Base-by-base conservation (phyloP, 2,113 vertebrate species). In the Calidris pugnax region DNA sequence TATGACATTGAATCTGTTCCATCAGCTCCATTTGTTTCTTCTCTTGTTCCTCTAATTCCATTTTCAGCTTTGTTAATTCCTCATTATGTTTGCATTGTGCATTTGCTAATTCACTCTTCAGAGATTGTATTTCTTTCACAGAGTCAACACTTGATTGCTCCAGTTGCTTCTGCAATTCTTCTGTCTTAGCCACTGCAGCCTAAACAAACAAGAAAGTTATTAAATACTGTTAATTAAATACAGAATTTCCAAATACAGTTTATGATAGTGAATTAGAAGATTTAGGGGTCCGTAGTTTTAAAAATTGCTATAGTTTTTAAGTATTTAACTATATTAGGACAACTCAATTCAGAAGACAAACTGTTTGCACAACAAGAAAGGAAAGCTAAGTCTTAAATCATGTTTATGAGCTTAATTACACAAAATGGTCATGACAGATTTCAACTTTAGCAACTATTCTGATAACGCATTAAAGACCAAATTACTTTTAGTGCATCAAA, bases 11-110 rank as follows among this genome's bases (percentile, higher is more conserved):
- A 96, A 98, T 96, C 96, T 98, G 97, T 85, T 98, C 92, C 51
- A 81, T 67, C 64, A 98, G 88, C 28, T 96, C 97, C 91, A 80
- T 97, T 69, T 96, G 98, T 95, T 97, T 98, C 62, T 97, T 96
- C 30, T 94, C 77, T 95, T 98, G 97, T 83, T 98, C 98, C 89
- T 98, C 97, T 56, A 99, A 97, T 81, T 98, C 92, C 50, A 96
- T 97, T 85, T 99, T 98, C 76, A 99, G 97, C 76, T 78, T 87
- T 88, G 96, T 84, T 68, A 99, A 81, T 79, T 99, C 98, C 50
- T 99, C 98, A 69, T 94, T 97, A 77, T 99, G 97, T 96, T 98
- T 98, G 83, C 55, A 95, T 74, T 98, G 96, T 78, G 97, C 96
- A 67, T 94, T 85, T 82, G 90, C 89, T 56, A 99, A 94, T 78